These are phyloP conservation scores for Sebastes miniatus DNA, from an alignment of 2,797 vertebrate genomes.

Conservation along the genomic window DNA sequence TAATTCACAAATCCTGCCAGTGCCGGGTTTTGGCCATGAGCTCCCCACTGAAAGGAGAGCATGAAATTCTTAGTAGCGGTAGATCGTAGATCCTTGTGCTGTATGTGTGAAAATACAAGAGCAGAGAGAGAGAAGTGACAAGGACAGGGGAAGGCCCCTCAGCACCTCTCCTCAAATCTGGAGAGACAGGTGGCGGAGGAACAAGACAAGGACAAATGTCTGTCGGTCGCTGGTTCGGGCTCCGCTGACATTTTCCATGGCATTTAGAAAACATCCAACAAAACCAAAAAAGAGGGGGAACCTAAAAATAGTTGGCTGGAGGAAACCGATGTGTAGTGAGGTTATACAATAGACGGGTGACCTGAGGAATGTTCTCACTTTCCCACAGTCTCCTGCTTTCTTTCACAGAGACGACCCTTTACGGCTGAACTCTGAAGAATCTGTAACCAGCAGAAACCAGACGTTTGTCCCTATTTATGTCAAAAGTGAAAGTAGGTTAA, in stretches of 20 bases:
- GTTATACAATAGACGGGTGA: slow-evolving; percentile 23
- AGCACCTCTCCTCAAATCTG: slow-evolving; percentile 57
- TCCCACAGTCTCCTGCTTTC: slow-evolving; percentile 1
- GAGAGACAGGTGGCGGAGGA: slow-evolving; percentile 62
- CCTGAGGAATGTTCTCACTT: slow-evolving; percentile 8
- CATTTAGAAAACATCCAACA: slow-evolving; percentile 66
- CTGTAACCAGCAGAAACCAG: not conserved
- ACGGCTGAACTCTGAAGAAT: not conserved
- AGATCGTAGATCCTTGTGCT: not conserved
- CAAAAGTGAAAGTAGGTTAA: slow-evolving; percentile 3
- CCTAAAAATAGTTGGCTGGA: slow-evolving; percentile 42
- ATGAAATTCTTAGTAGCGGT: not conserved
- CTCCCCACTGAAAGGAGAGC: not conserved
- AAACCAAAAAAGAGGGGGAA: slow-evolving; percentile 6
- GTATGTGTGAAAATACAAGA: slow-evolving; percentile 20
- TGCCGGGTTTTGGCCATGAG: slow-evolving; percentile 1
- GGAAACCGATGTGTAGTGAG: slow-evolving; percentile 1
- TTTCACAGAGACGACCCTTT: not conserved
- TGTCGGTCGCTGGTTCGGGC: slow-evolving; percentile 28
- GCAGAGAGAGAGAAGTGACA: slow-evolving; percentile 35
- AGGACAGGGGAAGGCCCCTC: slow-evolving; percentile 49
- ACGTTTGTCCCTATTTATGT: not conserved
- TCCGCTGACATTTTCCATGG: slow-evolving; percentile 71
- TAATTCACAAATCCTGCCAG: slow-evolving; percentile 55
- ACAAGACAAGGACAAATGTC: slow-evolving; percentile 74